Conservation (phyloP, 2,888 invertebrate genomes). For the Furcula furcula region DNA sequence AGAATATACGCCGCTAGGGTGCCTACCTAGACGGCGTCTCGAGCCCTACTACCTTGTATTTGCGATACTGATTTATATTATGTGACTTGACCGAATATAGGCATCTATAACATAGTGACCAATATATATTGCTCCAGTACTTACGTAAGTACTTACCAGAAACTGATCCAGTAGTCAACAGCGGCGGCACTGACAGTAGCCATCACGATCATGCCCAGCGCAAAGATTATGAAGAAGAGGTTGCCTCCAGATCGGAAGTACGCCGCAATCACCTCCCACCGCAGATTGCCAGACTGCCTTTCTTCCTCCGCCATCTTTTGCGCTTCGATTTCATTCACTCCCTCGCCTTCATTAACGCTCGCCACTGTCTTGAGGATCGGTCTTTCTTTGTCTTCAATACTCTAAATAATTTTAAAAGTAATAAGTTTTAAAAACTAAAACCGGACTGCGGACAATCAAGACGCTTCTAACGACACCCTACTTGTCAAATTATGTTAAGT, state of each 20-base stretch:
- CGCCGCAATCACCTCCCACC: conserved; percentile 59
- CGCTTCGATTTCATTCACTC: conserved; percentile 54
- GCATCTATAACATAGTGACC: no score
- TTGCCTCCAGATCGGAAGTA: conserved; percentile 66
- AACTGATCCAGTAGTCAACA: conserved; percentile 87
- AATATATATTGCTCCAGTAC: neutral
- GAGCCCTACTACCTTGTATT: no score
- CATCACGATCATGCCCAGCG: conserved; percentile 53
- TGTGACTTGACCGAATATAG: no score
- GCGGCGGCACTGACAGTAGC: conserved; percentile 83
- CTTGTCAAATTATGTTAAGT: no score
- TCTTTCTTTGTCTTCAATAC: conserved; percentile 42
- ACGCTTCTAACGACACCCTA: no score
- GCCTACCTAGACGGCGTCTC: no score
- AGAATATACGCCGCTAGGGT: no score
- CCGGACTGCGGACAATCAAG: no score
- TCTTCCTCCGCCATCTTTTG: conserved; percentile 66
- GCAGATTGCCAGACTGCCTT: conserved; percentile 61
- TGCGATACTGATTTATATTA: no score
- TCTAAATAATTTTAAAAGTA: no score
- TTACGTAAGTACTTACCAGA: conserved; percentile 73
- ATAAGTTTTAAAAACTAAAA: no score
- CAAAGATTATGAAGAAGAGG: conserved; percentile 50
- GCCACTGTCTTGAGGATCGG: conserved; percentile 30
- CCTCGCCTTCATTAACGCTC: conserved; percentile 47